phyloP scores from a whole-genome alignment of 2,797 vertebrate species.

The Phylloscopus collybita region DNA sequence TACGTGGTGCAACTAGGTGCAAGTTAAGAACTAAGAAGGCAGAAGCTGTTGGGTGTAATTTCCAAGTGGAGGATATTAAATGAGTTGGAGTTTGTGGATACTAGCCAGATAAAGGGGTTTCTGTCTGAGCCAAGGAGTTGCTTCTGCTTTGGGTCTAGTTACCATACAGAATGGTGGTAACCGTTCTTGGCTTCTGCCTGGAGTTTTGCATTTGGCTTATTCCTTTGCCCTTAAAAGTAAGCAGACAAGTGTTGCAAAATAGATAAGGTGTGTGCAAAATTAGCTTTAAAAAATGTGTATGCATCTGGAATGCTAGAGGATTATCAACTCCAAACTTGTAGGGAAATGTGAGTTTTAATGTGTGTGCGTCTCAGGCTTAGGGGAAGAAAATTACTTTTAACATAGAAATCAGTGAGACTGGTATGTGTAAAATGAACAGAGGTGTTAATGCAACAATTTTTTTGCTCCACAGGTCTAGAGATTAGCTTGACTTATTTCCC shows the following conservation, averaged over 20 bases:
- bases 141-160: constrained; percentile 42
- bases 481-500: not conserved
- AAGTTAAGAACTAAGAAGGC: constrained; percentile 33
- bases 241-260: not conserved
- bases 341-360: not conserved
- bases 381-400: not conserved
- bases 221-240: not conserved
- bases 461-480: not conserved
- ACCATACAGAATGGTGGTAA: not conserved
- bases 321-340: not conserved
- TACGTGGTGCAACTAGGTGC: not conserved
- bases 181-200: not conserved
- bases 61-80: constrained; percentile 33
- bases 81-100: constrained; percentile 34
- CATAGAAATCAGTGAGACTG: not conserved
- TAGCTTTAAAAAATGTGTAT: not conserved
- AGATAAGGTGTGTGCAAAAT: not conserved
- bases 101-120: constrained; percentile 23
- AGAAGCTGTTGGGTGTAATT: constrained; percentile 36
- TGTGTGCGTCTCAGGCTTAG: not conserved
- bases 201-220: constrained; percentile 13
- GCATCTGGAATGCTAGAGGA: not conserved
- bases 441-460: not conserved
- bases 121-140: constrained; percentile 2
- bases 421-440: not conserved